These are phyloP conservation scores for Hipposideros armiger DNA, from an alignment of 2,113 vertebrate species.

Conservation along the genomic window DNA sequence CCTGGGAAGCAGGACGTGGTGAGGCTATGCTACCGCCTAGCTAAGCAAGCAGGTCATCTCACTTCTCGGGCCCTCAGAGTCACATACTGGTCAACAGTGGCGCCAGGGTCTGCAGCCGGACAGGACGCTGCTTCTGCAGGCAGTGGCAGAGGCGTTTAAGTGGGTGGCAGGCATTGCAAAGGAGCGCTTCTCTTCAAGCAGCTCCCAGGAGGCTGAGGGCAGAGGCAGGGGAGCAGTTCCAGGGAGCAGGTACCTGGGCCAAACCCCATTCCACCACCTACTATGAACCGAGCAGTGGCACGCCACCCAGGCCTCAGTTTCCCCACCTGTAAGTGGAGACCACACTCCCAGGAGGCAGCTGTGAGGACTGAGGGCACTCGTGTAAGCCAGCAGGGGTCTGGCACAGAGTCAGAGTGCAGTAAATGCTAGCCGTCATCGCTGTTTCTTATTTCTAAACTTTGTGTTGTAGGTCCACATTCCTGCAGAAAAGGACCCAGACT, in stretches of 20 bases:
- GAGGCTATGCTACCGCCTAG: neutral
- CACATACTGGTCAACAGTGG: neutral
- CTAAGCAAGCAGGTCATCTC: neutral
- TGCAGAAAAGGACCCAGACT: neutral
- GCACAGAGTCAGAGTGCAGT: neutral
- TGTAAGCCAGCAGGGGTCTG: neutral
- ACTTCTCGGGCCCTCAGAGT: neutral
- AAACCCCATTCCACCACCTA: neutral
- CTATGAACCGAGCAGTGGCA: too few species aligned
- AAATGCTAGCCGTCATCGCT: too few species aligned
- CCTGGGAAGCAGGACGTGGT: neutral
- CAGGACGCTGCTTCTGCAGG: rapidly evolving
- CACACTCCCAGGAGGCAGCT: neutral
- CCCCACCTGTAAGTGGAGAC: neutral
- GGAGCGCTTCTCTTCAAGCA: neutral
- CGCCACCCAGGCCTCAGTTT: neutral
- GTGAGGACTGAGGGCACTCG: neutral
- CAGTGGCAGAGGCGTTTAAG: neutral
- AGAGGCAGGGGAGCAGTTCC: neutral
- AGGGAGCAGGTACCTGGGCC: neutral
- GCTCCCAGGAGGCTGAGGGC: neutral
- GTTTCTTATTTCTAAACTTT: neutral
- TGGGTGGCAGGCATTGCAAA: neutral
- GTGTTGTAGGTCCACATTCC: neutral
- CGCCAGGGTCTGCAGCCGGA: neutral